Evolutionary conservation across 2,888 invertebrate species (phyloP).

Genomic region (Heteropelma amictum): DNA sequence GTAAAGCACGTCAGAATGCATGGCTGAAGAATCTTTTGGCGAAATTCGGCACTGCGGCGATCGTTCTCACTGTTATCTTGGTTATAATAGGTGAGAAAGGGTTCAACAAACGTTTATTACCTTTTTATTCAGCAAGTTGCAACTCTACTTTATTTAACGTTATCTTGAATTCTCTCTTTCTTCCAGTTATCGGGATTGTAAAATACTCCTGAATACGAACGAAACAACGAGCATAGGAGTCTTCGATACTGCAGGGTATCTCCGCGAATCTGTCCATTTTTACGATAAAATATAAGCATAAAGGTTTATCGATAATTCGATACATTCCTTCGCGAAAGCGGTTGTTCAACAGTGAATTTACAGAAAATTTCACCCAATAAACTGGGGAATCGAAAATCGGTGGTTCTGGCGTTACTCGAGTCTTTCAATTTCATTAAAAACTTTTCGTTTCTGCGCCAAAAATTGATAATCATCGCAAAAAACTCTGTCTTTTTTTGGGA

Average conservation of each 20-base stretch:
- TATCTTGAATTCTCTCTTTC: constrained; percentile 48
- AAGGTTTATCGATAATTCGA: no score
- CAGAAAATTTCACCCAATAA: no score
- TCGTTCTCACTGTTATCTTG: constrained; percentile 65
- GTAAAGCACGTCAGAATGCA: constrained; percentile 70
- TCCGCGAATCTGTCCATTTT: constrained; percentile 15
- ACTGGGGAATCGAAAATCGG: no score
- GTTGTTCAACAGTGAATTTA: no score
- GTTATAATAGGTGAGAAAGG: constrained; percentile 71
- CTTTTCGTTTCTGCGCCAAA: no score
- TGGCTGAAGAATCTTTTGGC: constrained; percentile 73
- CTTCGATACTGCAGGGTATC: neutral
- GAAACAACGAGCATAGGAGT: constrained; percentile 6
- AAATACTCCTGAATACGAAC: constrained; percentile 67
- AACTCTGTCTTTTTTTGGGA: no score
- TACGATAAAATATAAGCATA: neutral
- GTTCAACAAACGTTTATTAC: neutral
- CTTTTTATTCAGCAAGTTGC: neutral
- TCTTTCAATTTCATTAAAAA: no score
- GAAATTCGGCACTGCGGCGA: constrained; percentile 66
- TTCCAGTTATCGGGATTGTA: constrained; percentile 72
- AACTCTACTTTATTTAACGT: neutral
- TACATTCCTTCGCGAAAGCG: no score
- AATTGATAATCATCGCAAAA: no score
- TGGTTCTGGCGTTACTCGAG: no score